Percentiles rank a stretch among this genome's conserved stretches.
These are phyloP conservation scores for Gonatopus flavifemur DNA, from an alignment of 1,140 invertebrate genomes.

Conservation along the genomic window DNA sequence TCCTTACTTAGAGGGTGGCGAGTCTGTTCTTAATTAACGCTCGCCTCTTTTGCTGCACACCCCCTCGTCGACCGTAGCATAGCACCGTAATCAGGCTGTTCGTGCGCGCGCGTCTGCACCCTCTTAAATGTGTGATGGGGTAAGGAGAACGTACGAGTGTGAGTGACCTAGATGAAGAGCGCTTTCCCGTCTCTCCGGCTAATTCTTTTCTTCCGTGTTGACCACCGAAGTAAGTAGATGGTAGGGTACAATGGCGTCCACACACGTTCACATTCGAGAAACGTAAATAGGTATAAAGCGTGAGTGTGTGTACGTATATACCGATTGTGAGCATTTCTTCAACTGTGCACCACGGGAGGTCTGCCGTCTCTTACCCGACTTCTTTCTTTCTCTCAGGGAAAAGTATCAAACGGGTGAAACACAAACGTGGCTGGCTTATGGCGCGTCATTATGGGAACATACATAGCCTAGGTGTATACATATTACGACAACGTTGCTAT, in stretches of 20 bases:
- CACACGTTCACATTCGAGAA: slow-evolving; percentile 24
- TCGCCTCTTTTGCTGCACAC: slow-evolving; percentile 56
- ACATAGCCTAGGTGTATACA: too few relatives aligned
- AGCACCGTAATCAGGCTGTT: slow-evolving; percentile 53
- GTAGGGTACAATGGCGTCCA: slow-evolving; percentile 48
- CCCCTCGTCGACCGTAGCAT: slow-evolving; percentile 47
- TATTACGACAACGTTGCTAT: too few relatives aligned
- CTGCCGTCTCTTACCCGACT: too few relatives aligned
- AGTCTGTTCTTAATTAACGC: slow-evolving; percentile 60
- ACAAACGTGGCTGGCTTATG: too few relatives aligned
- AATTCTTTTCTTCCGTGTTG: slow-evolving; percentile 57
- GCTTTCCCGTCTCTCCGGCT: slow-evolving; percentile 56
- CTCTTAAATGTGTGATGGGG: slow-evolving; percentile 23
- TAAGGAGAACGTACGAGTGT: slow-evolving; percentile 30
- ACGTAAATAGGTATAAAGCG: slow-evolving; percentile 17
- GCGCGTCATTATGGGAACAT: too few relatives aligned
- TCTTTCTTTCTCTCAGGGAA: too few relatives aligned
- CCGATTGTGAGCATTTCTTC: too few relatives aligned
- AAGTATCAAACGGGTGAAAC: too few relatives aligned
- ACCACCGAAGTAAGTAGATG: slow-evolving; percentile 58
- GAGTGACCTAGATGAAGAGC: slow-evolving; percentile 57
- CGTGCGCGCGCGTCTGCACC: slow-evolving; percentile 35
- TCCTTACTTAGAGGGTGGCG: slow-evolving; percentile 57
- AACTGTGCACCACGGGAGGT: too few relatives aligned
- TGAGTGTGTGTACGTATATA: too few relatives aligned